Percentiles rank a stretch among this genome's conserved stretches.
Conservation (phyloP, 2,113 vertebrate genomes). For the Condylura cristata region DNA sequence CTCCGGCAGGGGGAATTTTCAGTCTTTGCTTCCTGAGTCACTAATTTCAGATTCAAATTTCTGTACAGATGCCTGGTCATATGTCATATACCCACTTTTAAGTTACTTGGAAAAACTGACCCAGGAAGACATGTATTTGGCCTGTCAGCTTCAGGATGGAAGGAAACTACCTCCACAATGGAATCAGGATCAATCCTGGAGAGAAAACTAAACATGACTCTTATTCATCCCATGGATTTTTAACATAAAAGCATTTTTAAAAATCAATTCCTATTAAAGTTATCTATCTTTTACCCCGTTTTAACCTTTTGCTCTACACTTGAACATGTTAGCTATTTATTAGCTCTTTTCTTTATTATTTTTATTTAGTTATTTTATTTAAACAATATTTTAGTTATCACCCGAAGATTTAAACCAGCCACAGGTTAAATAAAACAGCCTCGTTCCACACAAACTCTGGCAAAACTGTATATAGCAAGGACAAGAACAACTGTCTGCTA, state of each 20-base stretch:
- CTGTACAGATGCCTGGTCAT: neutral
- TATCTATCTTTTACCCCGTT: neutral
- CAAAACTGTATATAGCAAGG: neutral
- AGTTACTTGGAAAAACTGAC: neutral
- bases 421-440: neutral
- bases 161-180: neutral
- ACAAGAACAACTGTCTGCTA: neutral
- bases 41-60: neutral
- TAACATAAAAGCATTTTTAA: neutral
- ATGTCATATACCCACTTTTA: neutral
- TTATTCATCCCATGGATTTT: neutral
- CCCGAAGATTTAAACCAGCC: neutral
- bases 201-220: neutral
- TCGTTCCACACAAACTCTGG: neutral
- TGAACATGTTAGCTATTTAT: neutral
- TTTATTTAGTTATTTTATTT: too few relatives aligned
- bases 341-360: too few relatives aligned
- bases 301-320: constrained; percentile 1
- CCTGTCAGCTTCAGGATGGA: constrained; percentile 1
- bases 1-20: neutral
- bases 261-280: neutral
- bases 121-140: neutral
- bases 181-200: neutral
- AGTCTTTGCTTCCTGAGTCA: neutral
- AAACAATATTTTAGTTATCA: neutral